These are phyloP conservation scores for Salmo trutta DNA, from an alignment of 2,797 vertebrate species.

Conservation along the genomic window DNA sequence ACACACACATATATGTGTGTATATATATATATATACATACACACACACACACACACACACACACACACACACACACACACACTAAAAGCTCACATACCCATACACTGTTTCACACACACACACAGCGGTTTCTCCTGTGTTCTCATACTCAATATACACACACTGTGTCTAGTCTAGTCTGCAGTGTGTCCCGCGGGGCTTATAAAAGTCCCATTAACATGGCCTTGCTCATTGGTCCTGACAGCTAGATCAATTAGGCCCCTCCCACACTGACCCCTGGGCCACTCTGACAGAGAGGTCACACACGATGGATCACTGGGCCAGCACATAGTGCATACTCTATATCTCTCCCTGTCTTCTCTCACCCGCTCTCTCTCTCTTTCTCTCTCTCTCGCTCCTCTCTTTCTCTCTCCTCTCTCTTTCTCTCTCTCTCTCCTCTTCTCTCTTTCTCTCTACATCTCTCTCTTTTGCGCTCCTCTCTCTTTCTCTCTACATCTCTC, in stretches of 20 bases:
- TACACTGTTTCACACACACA: slow-evolving; percentile 35
- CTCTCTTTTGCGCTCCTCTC: not conserved
- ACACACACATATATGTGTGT: too few relatives aligned
- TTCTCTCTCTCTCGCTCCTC: not conserved
- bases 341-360: slow-evolving; percentile 9
- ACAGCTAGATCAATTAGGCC: slow-evolving; percentile 96
- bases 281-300: slow-evolving; percentile 86
- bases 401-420: not conserved
- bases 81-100: not conserved
- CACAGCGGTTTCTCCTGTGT: slow-evolving; percentile 39
- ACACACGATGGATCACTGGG: slow-evolving; percentile 78
- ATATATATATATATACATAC: not conserved
- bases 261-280: slow-evolving; percentile 85
- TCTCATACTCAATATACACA: slow-evolving; percentile 41
- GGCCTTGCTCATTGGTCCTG: slow-evolving; percentile 91
- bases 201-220: slow-evolving; percentile 97
- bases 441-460: slow-evolving; percentile 24
- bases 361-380: not conserved
- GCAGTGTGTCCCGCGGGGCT: slow-evolving; percentile 82
- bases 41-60: slow-evolving; percentile 3
- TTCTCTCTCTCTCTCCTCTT: not conserved
- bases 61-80: slow-evolving; percentile 53
- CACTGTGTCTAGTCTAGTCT: slow-evolving; percentile 69
- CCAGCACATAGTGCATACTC: slow-evolving; percentile 49
- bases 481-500: not conserved